Conservation (phyloP, 2,888 invertebrate genomes). For the Bimastos eiseni region DNA sequence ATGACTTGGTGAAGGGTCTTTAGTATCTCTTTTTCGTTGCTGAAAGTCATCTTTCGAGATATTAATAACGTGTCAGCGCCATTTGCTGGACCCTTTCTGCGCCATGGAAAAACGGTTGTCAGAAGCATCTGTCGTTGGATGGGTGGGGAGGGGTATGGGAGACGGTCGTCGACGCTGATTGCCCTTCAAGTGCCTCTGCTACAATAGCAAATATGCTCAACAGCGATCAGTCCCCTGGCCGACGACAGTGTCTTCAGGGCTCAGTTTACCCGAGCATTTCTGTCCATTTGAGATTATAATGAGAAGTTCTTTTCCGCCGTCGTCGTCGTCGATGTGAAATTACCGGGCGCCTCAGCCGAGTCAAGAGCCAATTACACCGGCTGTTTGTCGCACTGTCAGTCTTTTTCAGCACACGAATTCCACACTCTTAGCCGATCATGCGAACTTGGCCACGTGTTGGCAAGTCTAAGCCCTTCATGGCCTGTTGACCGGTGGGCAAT, state of each 20-base stretch:
- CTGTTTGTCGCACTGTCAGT: not conserved
- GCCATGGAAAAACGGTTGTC: constrained; percentile 17
- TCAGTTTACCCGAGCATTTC: constrained; percentile 20
- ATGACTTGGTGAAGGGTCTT: not conserved
- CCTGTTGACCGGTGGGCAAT: not conserved
- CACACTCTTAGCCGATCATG: not conserved
- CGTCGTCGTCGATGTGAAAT: not conserved
- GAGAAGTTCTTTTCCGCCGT: not conserved
- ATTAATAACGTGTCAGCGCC: constrained; percentile 20
- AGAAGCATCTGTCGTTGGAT: constrained; percentile 14
- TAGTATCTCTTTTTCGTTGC: constrained; percentile 5
- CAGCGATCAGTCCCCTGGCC: constrained; percentile 8
- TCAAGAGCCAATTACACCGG: constrained; percentile 13
- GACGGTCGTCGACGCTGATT: not conserved
- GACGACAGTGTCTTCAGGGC: not conserved
- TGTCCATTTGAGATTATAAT: constrained; percentile 14
- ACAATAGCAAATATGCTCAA: constrained; percentile 23
- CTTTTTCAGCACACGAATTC: constrained; percentile 4
- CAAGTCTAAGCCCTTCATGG: not conserved
- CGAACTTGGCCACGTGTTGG: not conserved
- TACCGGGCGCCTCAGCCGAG: not conserved
- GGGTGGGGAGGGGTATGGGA: not conserved
- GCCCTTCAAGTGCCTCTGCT: constrained; percentile 24
- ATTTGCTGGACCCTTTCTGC: not conserved
- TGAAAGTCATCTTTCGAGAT: constrained; percentile 8